Evolutionary conservation across 2,797 vertebrate genomes (phyloP).

Genomic region (Hydrocynus forskahlii): DNA sequence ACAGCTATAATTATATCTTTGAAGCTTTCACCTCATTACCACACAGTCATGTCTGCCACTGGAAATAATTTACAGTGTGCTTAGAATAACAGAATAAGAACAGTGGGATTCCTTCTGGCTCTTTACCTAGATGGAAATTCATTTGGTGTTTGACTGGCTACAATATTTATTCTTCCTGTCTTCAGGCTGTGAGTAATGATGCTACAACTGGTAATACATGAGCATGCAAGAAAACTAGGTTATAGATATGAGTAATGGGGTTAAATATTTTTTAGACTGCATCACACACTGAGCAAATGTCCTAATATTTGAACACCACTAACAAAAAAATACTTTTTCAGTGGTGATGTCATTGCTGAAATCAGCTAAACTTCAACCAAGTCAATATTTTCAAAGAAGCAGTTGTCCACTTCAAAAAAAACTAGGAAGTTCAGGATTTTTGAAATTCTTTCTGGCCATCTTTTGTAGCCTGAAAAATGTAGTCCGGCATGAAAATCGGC

Average conservation of each 20-base stretch:
- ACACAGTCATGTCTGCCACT: conserved; percentile 7
- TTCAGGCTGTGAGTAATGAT: conserved; percentile 13
- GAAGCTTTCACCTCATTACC: not conserved
- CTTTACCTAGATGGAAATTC: not conserved
- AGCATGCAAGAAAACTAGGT: not conserved
- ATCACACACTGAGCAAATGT: not conserved
- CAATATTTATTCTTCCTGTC: conserved; percentile 17
- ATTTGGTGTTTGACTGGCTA: conserved; percentile 6
- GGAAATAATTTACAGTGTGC: not conserved
- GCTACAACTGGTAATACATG: not conserved
- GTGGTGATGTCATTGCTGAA: conserved; percentile 7
- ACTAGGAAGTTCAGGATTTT: conserved; percentile 58
- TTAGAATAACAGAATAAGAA: conserved; percentile 4
- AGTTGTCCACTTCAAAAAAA: conserved; percentile 50
- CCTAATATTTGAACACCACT: not conserved
- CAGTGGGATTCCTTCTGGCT: conserved; percentile 1
- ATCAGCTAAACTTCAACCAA: conserved; percentile 36
- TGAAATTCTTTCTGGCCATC: conserved; percentile 61
- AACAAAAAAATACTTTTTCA: not conserved
- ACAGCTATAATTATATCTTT: not conserved
- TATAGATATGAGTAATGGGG: conserved; percentile 6
- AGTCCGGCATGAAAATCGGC: conserved; percentile 73
- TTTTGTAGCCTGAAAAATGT: conserved; percentile 61
- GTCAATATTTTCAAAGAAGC: conserved; percentile 48
- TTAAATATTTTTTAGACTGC: not conserved